phyloP scores from a whole-genome alignment of 1,140 invertebrate genomes.

The Penaeus chinensis region DNA sequence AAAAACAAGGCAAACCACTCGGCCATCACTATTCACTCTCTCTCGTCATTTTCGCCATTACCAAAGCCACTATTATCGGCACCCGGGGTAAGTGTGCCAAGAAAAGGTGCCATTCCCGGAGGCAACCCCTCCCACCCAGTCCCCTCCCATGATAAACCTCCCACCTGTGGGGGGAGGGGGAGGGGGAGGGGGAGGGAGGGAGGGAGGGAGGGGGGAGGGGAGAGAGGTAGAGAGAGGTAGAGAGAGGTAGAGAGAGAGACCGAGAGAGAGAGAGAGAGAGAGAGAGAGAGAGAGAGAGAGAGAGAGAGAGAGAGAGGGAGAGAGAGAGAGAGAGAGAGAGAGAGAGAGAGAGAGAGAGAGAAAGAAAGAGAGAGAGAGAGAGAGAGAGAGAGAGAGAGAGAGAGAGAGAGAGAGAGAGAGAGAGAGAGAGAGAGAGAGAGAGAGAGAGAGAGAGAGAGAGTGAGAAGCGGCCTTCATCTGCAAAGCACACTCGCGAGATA shows the following conservation, averaged over 20 bases:
- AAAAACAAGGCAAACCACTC: too few species aligned
- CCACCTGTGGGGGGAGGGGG: neutral
- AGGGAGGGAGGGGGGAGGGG: neutral
- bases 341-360: slow-evolving; percentile 15
- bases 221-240: neutral
- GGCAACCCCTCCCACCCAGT: neutral
- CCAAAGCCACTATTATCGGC: too few species aligned
- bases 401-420: neutral
- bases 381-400: slow-evolving; percentile 4
- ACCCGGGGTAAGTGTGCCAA: too few species aligned
- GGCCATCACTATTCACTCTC: too few species aligned
- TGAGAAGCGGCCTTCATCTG: neutral
- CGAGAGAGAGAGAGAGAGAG: neutral
- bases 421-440: slow-evolving; percentile 6
- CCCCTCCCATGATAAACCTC: neutral
- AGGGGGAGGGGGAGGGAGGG: neutral
- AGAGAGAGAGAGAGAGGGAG: slow-evolving; percentile 10
- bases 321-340: slow-evolving; percentile 10
- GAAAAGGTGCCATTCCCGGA: too few species aligned
- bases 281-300: neutral
- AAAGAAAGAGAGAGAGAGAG: slow-evolving; percentile 4
- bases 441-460: slow-evolving; percentile 3
- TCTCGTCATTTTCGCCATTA: too few species aligned
- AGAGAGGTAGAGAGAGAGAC: slow-evolving; percentile 1
- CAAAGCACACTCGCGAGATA: too few species aligned